phyloP scores from a whole-genome alignment of 2,113 vertebrate species.

The Microcebus murinus region DNA sequence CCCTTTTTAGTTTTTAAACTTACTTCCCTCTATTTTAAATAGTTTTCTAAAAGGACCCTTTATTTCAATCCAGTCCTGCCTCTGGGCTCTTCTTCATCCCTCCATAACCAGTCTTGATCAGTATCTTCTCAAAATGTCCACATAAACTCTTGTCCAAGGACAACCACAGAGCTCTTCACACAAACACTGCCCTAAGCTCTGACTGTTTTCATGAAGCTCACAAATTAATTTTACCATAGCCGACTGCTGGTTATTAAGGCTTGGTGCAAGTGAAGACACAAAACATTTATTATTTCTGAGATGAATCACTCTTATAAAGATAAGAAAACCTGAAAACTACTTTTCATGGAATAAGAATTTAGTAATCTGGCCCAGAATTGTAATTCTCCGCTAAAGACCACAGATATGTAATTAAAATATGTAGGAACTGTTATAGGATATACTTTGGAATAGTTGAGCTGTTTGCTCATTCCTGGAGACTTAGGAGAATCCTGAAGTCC shows the following conservation, averaged over 20 bases:
- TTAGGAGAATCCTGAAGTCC: background rate
- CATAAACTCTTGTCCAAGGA: constrained; percentile 28
- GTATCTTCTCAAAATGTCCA: constrained; percentile 42
- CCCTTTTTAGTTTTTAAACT: background rate
- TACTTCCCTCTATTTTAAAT: background rate
- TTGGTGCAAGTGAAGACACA: constrained; percentile 28
- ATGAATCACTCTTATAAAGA: constrained; percentile 26
- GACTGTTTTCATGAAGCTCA: background rate
- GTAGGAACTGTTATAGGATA: background rate
- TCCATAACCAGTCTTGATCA: background rate
- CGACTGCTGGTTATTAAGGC: constrained; percentile 43
- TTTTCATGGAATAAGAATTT: constrained; percentile 35
- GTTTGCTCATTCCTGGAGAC: background rate
- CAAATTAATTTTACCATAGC: constrained; percentile 29
- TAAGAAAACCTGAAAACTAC: constrained; percentile 27
- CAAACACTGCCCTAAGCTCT: background rate
- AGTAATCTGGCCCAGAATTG: background rate
- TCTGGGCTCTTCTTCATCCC: background rate
- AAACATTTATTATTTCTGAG: constrained; percentile 29
- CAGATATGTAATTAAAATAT: constrained; percentile 9
- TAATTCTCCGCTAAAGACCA: constrained; percentile 25
- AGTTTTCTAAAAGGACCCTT: constrained; percentile 3
- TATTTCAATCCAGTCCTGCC: background rate
- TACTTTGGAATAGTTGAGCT: background rate
- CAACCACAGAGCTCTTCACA: background rate